phyloP scores from a whole-genome alignment of 1,140 invertebrate genomes.

The Bradynema listronoti region DNA sequence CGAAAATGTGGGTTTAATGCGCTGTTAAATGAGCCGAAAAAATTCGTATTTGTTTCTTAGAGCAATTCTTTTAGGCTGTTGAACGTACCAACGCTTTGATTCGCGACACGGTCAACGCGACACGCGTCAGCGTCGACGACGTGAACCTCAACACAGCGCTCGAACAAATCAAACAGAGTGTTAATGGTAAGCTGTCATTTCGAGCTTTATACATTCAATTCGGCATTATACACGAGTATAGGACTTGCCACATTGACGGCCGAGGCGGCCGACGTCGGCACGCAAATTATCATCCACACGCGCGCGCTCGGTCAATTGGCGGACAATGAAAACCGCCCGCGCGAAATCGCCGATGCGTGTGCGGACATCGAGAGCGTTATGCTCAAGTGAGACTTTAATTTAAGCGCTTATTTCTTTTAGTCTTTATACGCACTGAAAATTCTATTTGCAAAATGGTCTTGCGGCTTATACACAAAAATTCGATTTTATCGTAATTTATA shows the following conservation, averaged over 20 bases:
- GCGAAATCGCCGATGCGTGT: slow-evolving; percentile 44
- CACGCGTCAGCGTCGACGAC: too few relatives aligned
- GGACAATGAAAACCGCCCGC: slow-evolving; percentile 46
- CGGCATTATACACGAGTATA: slow-evolving; percentile 4
- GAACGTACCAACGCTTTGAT: too few relatives aligned
- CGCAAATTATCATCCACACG: slow-evolving; percentile 49
- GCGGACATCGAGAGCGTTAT: slow-evolving; percentile 49
- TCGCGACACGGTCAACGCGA: too few relatives aligned
- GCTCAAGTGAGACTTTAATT: slow-evolving; percentile 40
- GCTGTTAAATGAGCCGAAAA: too few relatives aligned
- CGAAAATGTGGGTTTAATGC: slow-evolving; percentile 19
- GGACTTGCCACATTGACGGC: slow-evolving; percentile 44
- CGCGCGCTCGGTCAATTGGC: slow-evolving; percentile 43
- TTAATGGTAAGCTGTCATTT: background rate
- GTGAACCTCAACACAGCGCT: too few relatives aligned
- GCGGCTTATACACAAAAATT: background rate
- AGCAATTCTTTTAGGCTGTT: slow-evolving; percentile 15
- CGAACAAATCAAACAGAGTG: too few relatives aligned
- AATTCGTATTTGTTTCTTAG: too few relatives aligned
- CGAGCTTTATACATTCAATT: background rate
- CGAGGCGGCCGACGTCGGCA: slow-evolving; percentile 43
- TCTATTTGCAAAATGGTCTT: background rate
- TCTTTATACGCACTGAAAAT: too few relatives aligned
- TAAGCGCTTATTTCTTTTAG: background rate
- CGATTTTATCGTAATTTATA: background rate